Evolutionary conservation across 2,888 invertebrate species (phyloP).

Genomic region (Papilio elwesi): DNA sequence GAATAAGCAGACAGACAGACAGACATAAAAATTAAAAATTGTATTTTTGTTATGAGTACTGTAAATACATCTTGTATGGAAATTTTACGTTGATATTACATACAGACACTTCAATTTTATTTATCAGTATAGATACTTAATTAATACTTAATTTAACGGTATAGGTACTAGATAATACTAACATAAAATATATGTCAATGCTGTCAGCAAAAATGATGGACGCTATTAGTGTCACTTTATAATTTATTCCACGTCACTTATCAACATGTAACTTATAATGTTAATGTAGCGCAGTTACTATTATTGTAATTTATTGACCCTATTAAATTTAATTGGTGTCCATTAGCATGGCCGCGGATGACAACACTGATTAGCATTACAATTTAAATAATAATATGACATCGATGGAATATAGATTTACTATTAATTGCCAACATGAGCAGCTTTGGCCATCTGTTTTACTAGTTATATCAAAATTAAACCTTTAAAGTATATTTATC

Average conservation of each 20-base stretch:
- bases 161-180: no score
- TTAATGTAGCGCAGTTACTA: constrained; percentile 21
- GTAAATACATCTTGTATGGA: no score
- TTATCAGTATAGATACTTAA: no score
- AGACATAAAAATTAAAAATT: no score
- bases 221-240: neutral
- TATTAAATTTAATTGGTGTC: constrained; percentile 43
- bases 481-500: constrained; percentile 14
- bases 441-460: constrained; percentile 21
- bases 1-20: no score
- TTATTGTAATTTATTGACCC: constrained; percentile 49
- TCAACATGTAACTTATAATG: constrained; percentile 26
- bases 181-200: neutral
- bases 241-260: constrained; percentile 27
- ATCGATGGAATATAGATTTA: constrained; percentile 30
- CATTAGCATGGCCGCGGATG: constrained; percentile 25
- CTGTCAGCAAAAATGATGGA: neutral
- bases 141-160: no score
- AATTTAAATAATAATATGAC: constrained; percentile 29
- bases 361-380: constrained; percentile 29
- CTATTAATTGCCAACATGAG: constrained; percentile 10
- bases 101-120: no score
- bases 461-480: constrained; percentile 2
- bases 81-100: no score
- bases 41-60: no score